These are phyloP conservation scores for Heliconius aoede DNA, from an alignment of 2,888 invertebrate species.

Conservation along the genomic window DNA sequence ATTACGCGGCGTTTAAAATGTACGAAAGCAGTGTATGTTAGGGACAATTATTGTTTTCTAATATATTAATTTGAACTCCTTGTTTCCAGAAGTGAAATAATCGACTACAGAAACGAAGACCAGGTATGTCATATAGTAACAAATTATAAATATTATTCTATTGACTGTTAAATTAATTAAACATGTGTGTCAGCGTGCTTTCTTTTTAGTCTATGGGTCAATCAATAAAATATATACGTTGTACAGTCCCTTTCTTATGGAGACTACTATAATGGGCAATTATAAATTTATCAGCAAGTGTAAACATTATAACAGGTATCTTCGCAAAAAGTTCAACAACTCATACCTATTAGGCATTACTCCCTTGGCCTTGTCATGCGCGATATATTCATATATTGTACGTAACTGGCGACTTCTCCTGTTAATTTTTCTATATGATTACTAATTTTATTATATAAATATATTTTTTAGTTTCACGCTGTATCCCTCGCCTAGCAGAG, in stretches of 20 bases:
- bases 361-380: not conserved
- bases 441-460: no score
- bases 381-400: not conserved
- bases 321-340: conserved; percentile 11
- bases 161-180: not conserved
- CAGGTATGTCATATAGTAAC: conserved; percentile 63
- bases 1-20: not conserved
- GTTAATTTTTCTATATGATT: no score
- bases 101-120: conserved; percentile 73
- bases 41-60: not conserved
- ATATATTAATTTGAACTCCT: conserved; percentile 31
- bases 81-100: conserved; percentile 75
- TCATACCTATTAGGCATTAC: conserved; percentile 13
- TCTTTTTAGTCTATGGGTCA: not conserved
- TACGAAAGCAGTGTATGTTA: not conserved
- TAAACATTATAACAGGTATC: conserved; percentile 14
- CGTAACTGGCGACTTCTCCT: not conserved
- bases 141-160: conserved; percentile 13
- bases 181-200: conserved; percentile 3
- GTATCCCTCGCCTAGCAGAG: no score
- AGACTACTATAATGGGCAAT: not conserved
- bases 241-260: not conserved
- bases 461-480: no score
- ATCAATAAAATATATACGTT: not conserved
- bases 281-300: conserved; percentile 4